Base-by-base conservation (phyloP, 2,113 vertebrate species). In the Globicephala melas region DNA sequence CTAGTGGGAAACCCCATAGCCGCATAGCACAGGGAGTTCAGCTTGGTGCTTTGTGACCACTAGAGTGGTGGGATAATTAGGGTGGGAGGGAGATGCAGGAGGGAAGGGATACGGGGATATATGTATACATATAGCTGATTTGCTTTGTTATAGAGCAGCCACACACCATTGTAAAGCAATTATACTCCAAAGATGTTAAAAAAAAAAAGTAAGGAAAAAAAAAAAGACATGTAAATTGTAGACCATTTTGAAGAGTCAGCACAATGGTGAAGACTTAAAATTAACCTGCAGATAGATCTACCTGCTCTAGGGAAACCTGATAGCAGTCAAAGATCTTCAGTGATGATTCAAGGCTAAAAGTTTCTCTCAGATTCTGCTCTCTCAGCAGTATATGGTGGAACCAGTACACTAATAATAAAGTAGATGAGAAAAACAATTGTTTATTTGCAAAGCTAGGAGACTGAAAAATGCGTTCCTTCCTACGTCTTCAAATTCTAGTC, bases 161-260 rank as follows among this genome's bases (percentile, higher is more conserved):
- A 50, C 50, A 50, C 50, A 50, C 50, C 50, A 50, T 15, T 50
- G 50, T 15, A 50, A 50, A 50, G 50, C 14, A 50, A 15, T 50
- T 50, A 50, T 50, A 50, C 14, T 5, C 50, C 50, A 50, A 53
- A 53, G 50, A 53, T 53, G 15, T 53, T 53, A 5, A 17, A 53
- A 53, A 53, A 17, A 53, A 53, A 53, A 53, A 53, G 15, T 53
- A 53, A 53, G 5, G 18, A 53, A 53, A 53, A 53, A 53, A 47
- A 47, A 97, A 71, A 97, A 97, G 95, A 96, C 92, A 93, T 96
- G 97, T 96, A 97, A 96, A 96, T 94, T 96, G 77, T 91, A 95
- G 81, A 68, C 55, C 88, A 74, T 89, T 94, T 92, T 84, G 84
- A 91, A 89, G 65, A 97, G 74, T 97, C 97, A 97, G 93, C 95